A percentile compares a stretch with the other conserved stretches of the same genome.
Evolutionary conservation across 2,797 vertebrate genomes (phyloP).

Genomic region (Botia almorhae): DNA sequence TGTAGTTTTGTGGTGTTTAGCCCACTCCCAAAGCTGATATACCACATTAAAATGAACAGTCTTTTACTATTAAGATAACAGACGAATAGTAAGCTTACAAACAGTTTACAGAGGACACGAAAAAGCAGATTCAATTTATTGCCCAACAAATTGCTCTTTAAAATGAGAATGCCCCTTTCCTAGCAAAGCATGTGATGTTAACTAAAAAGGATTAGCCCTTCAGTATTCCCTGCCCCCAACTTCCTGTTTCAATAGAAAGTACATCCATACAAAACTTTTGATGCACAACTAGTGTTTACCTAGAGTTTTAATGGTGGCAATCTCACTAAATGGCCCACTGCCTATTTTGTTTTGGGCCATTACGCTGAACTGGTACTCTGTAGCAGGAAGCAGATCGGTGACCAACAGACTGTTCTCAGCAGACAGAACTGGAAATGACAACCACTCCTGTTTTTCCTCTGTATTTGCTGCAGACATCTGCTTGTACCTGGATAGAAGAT

Average conservation of each 20-base stretch:
- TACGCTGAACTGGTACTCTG: constrained; percentile 90
- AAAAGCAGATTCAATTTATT: not conserved
- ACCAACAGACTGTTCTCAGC: constrained; percentile 79
- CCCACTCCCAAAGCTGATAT: not conserved
- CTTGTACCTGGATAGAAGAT: constrained; percentile 79
- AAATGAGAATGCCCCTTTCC: not conserved
- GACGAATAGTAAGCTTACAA: too few species aligned
- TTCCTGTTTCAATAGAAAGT: not conserved
- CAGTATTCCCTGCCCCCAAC: not conserved
- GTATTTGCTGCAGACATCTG: constrained; percentile 69
- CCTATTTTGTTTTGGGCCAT: constrained; percentile 91
- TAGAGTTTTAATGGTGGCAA: constrained; percentile 77
- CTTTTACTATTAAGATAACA: not conserved
- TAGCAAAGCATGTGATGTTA: not conserved
- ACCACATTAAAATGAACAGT: not conserved
- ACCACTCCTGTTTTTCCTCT: constrained; percentile 83
- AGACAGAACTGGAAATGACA: constrained; percentile 77
- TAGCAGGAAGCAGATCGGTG: constrained; percentile 81
- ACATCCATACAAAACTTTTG: not conserved
- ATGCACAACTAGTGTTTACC: constrained; percentile 67
- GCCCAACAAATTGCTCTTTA: not conserved
- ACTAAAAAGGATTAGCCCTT: not conserved
- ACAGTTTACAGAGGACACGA: too few species aligned
- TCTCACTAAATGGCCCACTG: constrained; percentile 92
- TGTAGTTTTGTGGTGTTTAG: not conserved